Percentiles rank a stretch among this genome's conserved stretches.
Evolutionary conservation across 2,888 invertebrate species (phyloP).

Genomic region (Apamea sordens): DNA sequence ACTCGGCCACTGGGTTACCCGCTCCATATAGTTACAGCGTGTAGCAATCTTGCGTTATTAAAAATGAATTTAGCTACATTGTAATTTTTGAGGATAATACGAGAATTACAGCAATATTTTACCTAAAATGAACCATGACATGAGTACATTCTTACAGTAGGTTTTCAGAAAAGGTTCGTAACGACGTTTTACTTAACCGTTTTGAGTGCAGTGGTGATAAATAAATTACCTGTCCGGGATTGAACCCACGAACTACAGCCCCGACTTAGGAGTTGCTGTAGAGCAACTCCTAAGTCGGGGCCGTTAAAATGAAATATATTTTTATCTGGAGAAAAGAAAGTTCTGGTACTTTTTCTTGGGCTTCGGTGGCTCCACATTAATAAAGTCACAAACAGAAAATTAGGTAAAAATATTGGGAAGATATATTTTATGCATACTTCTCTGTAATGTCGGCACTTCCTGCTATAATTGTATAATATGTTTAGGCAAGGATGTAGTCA

Average conservation of each 20-base stretch:
- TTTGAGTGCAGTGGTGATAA: background rate
- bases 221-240: background rate
- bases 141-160: background rate
- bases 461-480: background rate
- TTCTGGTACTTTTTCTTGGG: background rate
- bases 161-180: background rate
- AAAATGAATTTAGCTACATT: slow-evolving; percentile 53
- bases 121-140: background rate
- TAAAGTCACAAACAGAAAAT: background rate
- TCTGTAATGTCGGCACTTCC: slow-evolving; percentile 17
- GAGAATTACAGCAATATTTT: background rate
- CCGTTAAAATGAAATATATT: background rate
- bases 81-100: slow-evolving; percentile 60
- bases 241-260: background rate
- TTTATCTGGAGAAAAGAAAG: background rate
- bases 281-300: background rate
- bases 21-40: slow-evolving; percentile 69
- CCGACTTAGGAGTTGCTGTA: too few species aligned
- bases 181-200: background rate
- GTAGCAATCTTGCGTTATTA: slow-evolving; percentile 65
- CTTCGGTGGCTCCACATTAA: background rate
- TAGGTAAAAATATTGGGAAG: background rate
- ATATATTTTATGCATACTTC: background rate
- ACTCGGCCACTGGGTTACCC: slow-evolving; percentile 77
- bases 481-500: slow-evolving; percentile 16